phyloP scores from a whole-genome alignment of 2,888 invertebrate genomes.

The Hyposoter didymator region DNA sequence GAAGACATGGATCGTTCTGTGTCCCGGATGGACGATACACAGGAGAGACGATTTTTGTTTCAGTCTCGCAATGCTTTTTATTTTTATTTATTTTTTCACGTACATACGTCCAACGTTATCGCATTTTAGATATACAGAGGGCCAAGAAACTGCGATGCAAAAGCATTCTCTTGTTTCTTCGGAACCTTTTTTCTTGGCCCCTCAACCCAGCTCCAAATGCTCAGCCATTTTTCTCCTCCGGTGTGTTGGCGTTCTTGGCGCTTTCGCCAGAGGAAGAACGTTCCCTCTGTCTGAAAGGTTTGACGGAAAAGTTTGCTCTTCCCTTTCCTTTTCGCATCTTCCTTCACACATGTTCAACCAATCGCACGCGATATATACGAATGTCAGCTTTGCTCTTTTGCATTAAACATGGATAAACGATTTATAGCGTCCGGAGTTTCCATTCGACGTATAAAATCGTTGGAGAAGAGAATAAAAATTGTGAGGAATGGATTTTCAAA shows the following conservation, averaged over 20 bases:
- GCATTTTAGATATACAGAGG: slow-evolving; percentile 65
- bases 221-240: slow-evolving; percentile 63
- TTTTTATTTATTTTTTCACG: slow-evolving; percentile 30
- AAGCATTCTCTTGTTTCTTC: slow-evolving; percentile 82
- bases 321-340: slow-evolving; percentile 54
- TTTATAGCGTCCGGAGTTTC: slow-evolving; percentile 75
- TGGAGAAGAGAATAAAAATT: slow-evolving; percentile 34
- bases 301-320: slow-evolving; percentile 78
- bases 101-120: slow-evolving; percentile 32
- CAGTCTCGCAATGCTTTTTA: slow-evolving; percentile 48
- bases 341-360: slow-evolving; percentile 62
- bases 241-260: slow-evolving; percentile 52
- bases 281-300: slow-evolving; percentile 76
- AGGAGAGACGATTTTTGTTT: slow-evolving; percentile 58
- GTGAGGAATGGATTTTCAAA: not conserved
- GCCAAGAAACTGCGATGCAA: slow-evolving; percentile 79
- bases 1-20: slow-evolving; percentile 58
- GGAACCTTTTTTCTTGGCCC: slow-evolving; percentile 69
- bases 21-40: slow-evolving; percentile 50
- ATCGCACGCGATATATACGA: slow-evolving; percentile 54
- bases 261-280: slow-evolving; percentile 52
- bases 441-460: slow-evolving; percentile 41
- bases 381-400: slow-evolving; percentile 73
- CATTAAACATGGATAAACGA: slow-evolving; percentile 83
- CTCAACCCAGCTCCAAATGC: slow-evolving; percentile 69